Conservation (phyloP, 2,797 vertebrate species). For the Syncerus caffer region DNA sequence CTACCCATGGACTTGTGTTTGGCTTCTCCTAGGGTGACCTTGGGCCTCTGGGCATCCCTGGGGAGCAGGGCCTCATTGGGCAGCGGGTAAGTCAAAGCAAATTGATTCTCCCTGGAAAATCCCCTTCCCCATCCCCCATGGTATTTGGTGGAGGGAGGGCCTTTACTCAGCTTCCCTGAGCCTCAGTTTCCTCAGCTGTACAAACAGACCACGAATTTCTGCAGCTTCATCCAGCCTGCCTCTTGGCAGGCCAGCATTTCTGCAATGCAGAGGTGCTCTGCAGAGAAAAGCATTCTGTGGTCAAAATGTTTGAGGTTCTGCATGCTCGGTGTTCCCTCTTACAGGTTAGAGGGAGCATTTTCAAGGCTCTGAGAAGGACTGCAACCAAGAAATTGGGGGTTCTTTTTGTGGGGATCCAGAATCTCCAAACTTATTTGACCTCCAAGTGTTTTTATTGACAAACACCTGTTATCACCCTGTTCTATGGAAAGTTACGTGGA, state of each 20-base stretch:
- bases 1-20: neutral
- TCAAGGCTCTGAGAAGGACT: conserved; percentile 11
- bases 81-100: conserved; percentile 87
- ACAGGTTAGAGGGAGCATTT: neutral
- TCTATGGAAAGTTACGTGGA: neutral
- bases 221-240: neutral
- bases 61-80: conserved; percentile 93
- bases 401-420: neutral
- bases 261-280: neutral
- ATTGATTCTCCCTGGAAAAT: neutral
- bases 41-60: conserved; percentile 89
- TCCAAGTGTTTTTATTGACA: neutral
- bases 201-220: neutral
- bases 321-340: neutral
- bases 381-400: neutral
- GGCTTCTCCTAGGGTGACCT: conserved; percentile 87
- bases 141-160: neutral
- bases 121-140: neutral
- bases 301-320: neutral
- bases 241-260: neutral
- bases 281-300: neutral
- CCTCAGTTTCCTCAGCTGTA: neutral
- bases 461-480: neutral
- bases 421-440: neutral
- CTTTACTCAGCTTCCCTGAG: neutral